Evolutionary conservation across 1,140 invertebrate species (phyloP), one percentile per base, ranked within the genome.

Genomic region (Trissolcus basalis): DNA sequence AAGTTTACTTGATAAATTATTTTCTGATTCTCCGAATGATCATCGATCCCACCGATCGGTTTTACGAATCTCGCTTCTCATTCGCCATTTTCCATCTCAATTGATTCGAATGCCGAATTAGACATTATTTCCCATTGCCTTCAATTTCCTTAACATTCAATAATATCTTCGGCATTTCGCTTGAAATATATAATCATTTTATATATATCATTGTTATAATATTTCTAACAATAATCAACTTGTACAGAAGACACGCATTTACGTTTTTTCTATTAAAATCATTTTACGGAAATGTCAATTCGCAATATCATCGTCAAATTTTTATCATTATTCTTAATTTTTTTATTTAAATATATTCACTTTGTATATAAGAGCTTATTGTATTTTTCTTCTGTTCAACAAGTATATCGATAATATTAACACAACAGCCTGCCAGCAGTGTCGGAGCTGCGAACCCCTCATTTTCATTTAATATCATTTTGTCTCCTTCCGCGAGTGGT

Each of bases 391-490:
- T 77, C 78, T 82, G 74, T 80, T 86, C 71, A 85, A 86, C 83
- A 86, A 83, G 77, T 81, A 79, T 84, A 84, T 83, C 70, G 80
- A 80, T 78, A 82, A 85, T 87, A 85, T 81, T 84, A 88, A 87
- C 84, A 81, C 84, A 88, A 88, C 86, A 88, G 86, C 82, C 84
- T 86, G 86, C 86, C 86, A 88, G 86, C 86, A 89, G 87, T 83
- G 44, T 69, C n/a, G 53, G 51, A 61, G 48, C 11, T 27, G 19
- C 44, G n/a, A 54, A 44, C 49, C 13, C 67, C 41, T 47, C 48
- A 60, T 80, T 65, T 67, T 67, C 56, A 27, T 27, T 27, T 27
- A 27, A 56, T 73, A 39, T 39, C 36, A 39, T 39, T 39, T 11
- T 11, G n/a, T 8, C 9, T 39, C 36, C n/a, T 4, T 39, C 9